phyloP scores from a whole-genome alignment of 2,888 invertebrate species.

The Fragum whitleyi region DNA sequence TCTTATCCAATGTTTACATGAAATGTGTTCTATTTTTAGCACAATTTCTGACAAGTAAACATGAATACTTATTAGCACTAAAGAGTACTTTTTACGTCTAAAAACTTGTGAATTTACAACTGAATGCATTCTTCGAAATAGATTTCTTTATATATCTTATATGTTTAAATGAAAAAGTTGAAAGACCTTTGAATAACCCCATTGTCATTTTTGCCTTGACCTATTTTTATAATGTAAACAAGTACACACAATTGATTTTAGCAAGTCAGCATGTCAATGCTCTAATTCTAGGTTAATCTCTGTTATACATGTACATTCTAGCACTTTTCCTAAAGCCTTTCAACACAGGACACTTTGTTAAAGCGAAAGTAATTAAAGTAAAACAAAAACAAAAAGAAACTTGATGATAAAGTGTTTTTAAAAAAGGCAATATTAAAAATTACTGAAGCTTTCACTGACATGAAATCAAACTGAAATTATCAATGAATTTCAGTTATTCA shows the following conservation, averaged over 20 bases:
- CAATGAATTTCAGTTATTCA: too few relatives aligned
- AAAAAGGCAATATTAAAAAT: too few relatives aligned
- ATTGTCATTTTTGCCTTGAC: slow-evolving; percentile 45
- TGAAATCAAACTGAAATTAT: too few relatives aligned
- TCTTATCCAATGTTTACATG: slow-evolving; percentile 47
- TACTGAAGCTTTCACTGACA: too few relatives aligned
- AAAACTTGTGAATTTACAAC: too few relatives aligned
- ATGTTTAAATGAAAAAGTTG: background rate
- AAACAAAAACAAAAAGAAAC: too few relatives aligned
- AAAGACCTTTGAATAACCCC: slow-evolving; percentile 2
- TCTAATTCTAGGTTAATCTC: background rate
- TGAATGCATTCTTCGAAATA: background rate
- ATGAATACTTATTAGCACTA: background rate
- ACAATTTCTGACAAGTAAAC: slow-evolving; percentile 23
- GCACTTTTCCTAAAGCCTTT: background rate
- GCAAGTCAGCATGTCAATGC: background rate
- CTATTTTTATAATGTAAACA: slow-evolving; percentile 43
- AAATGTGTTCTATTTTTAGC: slow-evolving; percentile 58
- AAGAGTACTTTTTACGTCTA: too few relatives aligned
- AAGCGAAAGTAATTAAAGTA: too few relatives aligned
- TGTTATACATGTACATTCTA: background rate
- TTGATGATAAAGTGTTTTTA: too few relatives aligned
- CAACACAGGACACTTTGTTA: too few relatives aligned
- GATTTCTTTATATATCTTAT: background rate
- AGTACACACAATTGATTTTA: slow-evolving; percentile 14